Evolutionary conservation across 2,888 invertebrate genomes (phyloP).

Genomic region (Catocala sponsa): DNA sequence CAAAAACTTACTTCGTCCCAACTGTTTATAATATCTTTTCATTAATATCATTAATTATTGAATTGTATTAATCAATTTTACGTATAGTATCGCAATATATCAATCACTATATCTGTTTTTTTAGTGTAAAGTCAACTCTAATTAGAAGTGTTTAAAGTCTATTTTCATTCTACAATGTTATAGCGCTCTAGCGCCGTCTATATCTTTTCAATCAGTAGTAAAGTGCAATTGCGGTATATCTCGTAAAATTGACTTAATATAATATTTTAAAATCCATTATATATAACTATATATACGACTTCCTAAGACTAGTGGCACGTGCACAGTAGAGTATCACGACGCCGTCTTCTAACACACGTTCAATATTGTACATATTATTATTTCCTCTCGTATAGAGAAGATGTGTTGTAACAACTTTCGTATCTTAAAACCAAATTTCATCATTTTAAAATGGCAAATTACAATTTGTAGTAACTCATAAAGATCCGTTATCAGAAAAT

Average conservation of each 20-base stretch:
- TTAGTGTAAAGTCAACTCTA: not conserved
- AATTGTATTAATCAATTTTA: slow-evolving; percentile 13
- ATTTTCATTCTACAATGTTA: not conserved
- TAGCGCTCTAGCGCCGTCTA: not conserved
- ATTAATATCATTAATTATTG: slow-evolving; percentile 11
- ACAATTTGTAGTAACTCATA: not conserved
- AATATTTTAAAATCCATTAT: not conserved
- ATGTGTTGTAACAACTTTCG: slow-evolving; percentile 8
- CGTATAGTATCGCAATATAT: slow-evolving; percentile 1
- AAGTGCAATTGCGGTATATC: slow-evolving; percentile 1
- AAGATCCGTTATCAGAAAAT: too few species aligned
- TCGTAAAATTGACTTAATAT: slow-evolving; percentile 14
- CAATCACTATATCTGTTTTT: not conserved
- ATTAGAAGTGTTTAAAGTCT: not conserved
- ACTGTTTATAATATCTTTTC: slow-evolving; percentile 22
- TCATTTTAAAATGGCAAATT: not conserved
- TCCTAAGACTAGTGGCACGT: slow-evolving; percentile 50
- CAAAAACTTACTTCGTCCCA: slow-evolving; percentile 24
- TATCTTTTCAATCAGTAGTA: too few species aligned
- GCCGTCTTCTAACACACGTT: slow-evolving; percentile 47
- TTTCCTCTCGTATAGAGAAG: slow-evolving; percentile 27
- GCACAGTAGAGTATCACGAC: slow-evolving; percentile 42
- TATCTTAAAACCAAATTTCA: slow-evolving; percentile 34
- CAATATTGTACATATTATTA: slow-evolving; percentile 37
- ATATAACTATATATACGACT: slow-evolving; percentile 23